phyloP scores from a whole-genome alignment of 2,797 vertebrate species.

The Hoplostethus atlanticus region DNA sequence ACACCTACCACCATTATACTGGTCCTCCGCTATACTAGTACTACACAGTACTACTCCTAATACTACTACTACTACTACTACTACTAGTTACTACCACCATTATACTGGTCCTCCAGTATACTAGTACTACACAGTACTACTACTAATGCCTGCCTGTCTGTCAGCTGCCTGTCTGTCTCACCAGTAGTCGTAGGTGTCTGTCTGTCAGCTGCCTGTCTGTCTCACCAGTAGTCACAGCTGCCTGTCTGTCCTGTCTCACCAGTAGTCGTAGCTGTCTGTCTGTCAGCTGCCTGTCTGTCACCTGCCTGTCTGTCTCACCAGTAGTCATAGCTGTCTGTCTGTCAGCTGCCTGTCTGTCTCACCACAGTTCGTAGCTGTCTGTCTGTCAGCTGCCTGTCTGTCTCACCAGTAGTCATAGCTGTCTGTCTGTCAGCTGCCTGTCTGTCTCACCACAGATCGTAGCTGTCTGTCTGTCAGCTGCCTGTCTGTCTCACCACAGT shows the following conservation, averaged over 20 bases:
- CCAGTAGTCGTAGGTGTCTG: background rate
- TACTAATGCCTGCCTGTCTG: background rate
- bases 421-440: background rate
- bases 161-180: background rate
- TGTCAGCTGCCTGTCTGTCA: background rate
- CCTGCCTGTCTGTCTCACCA: conserved; percentile 80
- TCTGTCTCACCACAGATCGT: background rate
- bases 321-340: conserved; percentile 84
- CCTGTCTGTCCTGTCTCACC: background rate
- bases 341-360: background rate
- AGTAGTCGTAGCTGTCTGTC: background rate
- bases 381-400: conserved; percentile 22
- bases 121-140: too few species aligned
- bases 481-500: conserved; percentile 80
- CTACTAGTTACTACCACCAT: too few species aligned
- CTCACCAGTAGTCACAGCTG: background rate
- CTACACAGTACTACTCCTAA: too few species aligned
- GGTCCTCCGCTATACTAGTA: too few species aligned
- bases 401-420: background rate
- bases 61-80: too few species aligned
- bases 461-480: background rate
- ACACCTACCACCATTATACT: too few species aligned
- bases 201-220: conserved; percentile 23
- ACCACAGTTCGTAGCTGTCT: background rate
- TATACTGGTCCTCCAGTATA: too few species aligned